A percentile compares a stretch with the other conserved stretches of the same genome.
These are phyloP conservation scores for Paedocypris sp. DNA, from an alignment of 2,113 vertebrate genomes.

Conservation along the genomic window DNA sequence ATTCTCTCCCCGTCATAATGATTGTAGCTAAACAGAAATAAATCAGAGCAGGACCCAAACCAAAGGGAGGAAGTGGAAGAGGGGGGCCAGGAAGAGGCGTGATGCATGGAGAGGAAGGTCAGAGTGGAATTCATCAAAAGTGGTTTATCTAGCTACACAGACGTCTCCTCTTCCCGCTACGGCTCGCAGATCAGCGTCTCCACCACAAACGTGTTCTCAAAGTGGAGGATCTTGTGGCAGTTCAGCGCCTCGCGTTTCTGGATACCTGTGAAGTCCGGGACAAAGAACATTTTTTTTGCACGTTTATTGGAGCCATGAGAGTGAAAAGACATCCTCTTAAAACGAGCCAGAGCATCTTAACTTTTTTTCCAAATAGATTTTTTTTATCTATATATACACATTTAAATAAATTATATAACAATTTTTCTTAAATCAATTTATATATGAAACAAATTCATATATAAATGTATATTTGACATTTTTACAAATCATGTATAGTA, in stretches of 20 bases:
- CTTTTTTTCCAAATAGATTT: too few species aligned
- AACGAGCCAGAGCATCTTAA: too few species aligned
- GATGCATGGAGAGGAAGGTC: constrained; percentile 6
- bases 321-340: neutral
- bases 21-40: constrained; percentile 18
- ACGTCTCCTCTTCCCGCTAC: constrained; percentile 32
- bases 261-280: constrained; percentile 63
- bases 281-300: neutral
- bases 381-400: too few species aligned
- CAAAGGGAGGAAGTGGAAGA: too few species aligned
- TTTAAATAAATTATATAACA: too few species aligned
- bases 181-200: constrained; percentile 83
- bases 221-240: constrained; percentile 83
- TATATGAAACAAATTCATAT: too few species aligned
- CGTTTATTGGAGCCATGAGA: neutral
- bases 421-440: too few species aligned
- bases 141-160: neutral
- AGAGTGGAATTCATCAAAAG: constrained; percentile 25
- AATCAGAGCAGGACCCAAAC: constrained; percentile 11
- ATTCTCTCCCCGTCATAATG: neutral
- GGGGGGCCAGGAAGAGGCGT: constrained; percentile 28
- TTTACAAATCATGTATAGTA: too few species aligned
- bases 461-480: too few species aligned
- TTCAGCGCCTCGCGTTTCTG: constrained; percentile 79
- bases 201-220: constrained; percentile 76